Percentiles rank a stretch among this genome's conserved stretches.
These are phyloP conservation scores for Acrocephalus arundinaceus DNA, from an alignment of 2,113 vertebrate species.

Conservation along the genomic window DNA sequence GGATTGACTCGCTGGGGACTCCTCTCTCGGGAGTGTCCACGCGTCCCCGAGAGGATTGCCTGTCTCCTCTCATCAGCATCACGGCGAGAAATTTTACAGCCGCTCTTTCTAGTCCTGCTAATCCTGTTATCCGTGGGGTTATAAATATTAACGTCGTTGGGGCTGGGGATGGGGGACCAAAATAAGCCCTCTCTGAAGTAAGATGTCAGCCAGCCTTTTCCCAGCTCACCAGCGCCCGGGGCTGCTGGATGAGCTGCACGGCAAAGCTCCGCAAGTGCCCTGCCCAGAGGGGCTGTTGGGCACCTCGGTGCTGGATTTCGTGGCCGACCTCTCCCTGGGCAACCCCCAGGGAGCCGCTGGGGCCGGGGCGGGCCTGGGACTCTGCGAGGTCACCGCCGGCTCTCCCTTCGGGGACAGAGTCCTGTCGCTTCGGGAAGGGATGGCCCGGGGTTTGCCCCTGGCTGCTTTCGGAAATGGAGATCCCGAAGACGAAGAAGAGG, in stretches of 20 bases:
- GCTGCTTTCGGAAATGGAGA: slow-evolving; percentile 36
- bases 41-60: slow-evolving; percentile 35
- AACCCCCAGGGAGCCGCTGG: slow-evolving; percentile 8
- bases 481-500: slow-evolving; percentile 52
- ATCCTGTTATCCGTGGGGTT: slow-evolving; percentile 66
- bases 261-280: slow-evolving; percentile 57
- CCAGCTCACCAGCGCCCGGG: background rate
- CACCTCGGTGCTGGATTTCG: slow-evolving; percentile 74
- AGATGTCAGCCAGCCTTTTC: slow-evolving; percentile 18
- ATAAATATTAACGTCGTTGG: slow-evolving; percentile 55
- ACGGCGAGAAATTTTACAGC: slow-evolving; percentile 21
- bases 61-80: slow-evolving; percentile 68
- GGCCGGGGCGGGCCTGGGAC: background rate
- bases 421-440: slow-evolving; percentile 19
- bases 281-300: slow-evolving; percentile 69
- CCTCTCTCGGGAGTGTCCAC: slow-evolving; percentile 40
- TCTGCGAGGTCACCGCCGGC: slow-evolving; percentile 62
- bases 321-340: slow-evolving; percentile 75
- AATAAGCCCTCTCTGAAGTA: background rate
- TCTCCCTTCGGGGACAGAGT: slow-evolving; percentile 49
- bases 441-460: background rate
- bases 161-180: background rate
- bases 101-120: slow-evolving; percentile 35
- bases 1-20: slow-evolving; percentile 70
- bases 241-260: slow-evolving; percentile 22